Conservation (phyloP, 1,140 invertebrate genomes). For the Leptinotarsa undecemlineata region DNA sequence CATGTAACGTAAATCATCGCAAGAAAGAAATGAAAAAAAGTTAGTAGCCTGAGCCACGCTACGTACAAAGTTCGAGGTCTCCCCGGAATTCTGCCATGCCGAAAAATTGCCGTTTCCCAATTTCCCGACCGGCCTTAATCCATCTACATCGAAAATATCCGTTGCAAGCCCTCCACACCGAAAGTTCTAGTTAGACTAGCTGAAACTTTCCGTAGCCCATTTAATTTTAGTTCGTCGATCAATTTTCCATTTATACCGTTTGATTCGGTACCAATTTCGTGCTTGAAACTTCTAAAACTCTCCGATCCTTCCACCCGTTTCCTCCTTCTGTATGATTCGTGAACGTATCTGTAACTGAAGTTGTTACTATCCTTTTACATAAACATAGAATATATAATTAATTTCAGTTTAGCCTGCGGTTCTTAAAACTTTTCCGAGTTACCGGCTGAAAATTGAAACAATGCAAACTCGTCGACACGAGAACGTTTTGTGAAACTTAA, state of each 20-base stretch:
- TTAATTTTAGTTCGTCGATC: conserved; percentile 12
- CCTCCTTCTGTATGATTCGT: neutral
- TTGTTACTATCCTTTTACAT: neutral
- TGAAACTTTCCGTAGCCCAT: conserved; percentile 12
- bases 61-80: neutral
- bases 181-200: conserved; percentile 13
- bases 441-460: neutral
- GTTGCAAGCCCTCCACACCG: neutral
- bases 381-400: neutral
- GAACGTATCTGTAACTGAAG: conserved; percentile 7
- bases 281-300: neutral
- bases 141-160: conserved; percentile 13
- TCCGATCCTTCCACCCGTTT: neutral
- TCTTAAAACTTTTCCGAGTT: conserved; percentile 1
- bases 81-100: neutral
- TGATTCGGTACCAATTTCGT: conserved; percentile 9
- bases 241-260: conserved; percentile 20
- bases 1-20: neutral
- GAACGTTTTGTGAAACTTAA: neutral
- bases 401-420: conserved; percentile 2
- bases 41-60: neutral
- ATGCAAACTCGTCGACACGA: conserved; percentile 4
- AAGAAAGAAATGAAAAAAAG: neutral
- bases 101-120: neutral
- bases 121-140: neutral